phyloP scores from a whole-genome alignment of 2,113 vertebrate genomes.

The Paraplagusia blochii region DNA sequence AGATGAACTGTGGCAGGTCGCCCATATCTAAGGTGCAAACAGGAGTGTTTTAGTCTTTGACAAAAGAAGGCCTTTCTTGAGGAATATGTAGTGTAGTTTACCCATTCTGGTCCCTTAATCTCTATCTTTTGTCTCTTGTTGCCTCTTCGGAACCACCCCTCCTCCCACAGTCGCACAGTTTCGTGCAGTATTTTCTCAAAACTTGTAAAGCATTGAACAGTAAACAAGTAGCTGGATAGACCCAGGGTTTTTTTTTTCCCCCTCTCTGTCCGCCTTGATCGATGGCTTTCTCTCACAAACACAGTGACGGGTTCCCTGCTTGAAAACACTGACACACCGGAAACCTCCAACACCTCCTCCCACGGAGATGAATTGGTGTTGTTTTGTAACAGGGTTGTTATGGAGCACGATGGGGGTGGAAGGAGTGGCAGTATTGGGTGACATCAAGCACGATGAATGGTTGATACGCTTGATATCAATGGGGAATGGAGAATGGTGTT shows the following conservation, averaged over 20 bases:
- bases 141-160: constrained; percentile 8
- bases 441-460: constrained; percentile 60
- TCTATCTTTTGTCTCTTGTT: constrained; percentile 11
- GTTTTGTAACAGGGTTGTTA: constrained; percentile 50
- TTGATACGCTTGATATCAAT: constrained; percentile 60
- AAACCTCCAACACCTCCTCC: constrained; percentile 49
- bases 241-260: background rate
- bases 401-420: constrained; percentile 53
- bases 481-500: constrained; percentile 59
- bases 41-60: constrained; percentile 16
- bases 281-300: constrained; percentile 55
- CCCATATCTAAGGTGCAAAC: constrained; percentile 5
- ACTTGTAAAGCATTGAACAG: constrained; percentile 9
- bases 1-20: constrained; percentile 37
- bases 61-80: constrained; percentile 2
- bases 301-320: constrained; percentile 45
- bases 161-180: constrained; percentile 11
- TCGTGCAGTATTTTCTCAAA: constrained; percentile 32
- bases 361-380: constrained; percentile 20
- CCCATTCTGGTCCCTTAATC: background rate
- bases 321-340: constrained; percentile 46
- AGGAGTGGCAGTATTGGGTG: constrained; percentile 38
- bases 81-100: background rate
- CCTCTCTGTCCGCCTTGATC: constrained; percentile 46
- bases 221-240: constrained; percentile 29